A percentile compares a stretch with the other conserved stretches of the same genome.
Conservation (phyloP, 2,888 invertebrate species). For the Hypercompe scribonia region DNA sequence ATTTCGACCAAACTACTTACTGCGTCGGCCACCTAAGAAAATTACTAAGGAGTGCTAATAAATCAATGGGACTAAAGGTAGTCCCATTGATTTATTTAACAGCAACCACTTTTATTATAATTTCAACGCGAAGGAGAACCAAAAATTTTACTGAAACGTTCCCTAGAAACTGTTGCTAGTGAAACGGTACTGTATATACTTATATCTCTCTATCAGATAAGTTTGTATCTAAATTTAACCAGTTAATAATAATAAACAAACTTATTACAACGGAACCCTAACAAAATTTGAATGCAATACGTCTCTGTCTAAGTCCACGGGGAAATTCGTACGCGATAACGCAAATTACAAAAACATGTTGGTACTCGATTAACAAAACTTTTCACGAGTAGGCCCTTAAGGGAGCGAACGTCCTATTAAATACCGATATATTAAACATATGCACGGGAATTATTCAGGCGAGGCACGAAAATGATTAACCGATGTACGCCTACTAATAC, state of each 20-base stretch:
- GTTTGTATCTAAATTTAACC: background rate
- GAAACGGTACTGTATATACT: background rate
- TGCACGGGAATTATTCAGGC: background rate
- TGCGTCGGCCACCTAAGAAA: too few relatives aligned
- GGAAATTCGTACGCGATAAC: slow-evolving; percentile 6
- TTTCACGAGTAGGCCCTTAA: background rate
- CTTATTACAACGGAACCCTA: slow-evolving; percentile 2
- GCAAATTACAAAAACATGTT: slow-evolving; percentile 7
- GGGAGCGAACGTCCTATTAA: background rate
- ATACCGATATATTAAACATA: slow-evolving; percentile 2
- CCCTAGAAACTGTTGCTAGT: background rate
- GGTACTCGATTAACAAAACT: slow-evolving; percentile 7
- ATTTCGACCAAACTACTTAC: background rate
- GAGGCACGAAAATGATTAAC: slow-evolving; percentile 14
- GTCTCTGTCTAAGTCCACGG: slow-evolving; percentile 7
- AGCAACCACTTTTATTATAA: background rate
- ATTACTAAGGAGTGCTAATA: too few relatives aligned
- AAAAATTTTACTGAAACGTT: background rate
- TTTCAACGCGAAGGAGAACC: background rate
- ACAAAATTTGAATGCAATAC: slow-evolving; percentile 5
- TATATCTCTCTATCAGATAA: background rate
- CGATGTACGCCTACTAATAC: background rate
- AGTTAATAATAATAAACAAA: background rate
- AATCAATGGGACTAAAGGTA: too few relatives aligned
- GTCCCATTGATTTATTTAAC: background rate